Evolutionary conservation across 2,797 vertebrate species (phyloP), one percentile per base, ranked within the genome.

Genomic region (Bradypodion ventrale): DNA sequence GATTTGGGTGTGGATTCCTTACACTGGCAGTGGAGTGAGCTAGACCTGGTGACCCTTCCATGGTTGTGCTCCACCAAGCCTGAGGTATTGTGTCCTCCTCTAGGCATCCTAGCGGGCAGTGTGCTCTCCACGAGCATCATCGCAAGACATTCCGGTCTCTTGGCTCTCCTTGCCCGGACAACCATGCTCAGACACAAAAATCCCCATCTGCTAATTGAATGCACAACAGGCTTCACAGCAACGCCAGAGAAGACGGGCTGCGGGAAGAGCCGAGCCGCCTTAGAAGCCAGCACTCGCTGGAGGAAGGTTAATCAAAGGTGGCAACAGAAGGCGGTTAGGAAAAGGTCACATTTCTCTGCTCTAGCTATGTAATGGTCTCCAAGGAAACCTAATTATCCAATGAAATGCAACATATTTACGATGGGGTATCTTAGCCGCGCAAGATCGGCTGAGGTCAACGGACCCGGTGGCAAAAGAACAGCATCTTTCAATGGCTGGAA

Each of bases 301-400:
- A 13, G 74, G 49, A 87, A 23, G 78, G 35, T 32, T 5, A 27
- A 74, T 46, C 76, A 69, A 59, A 86, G 80, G 76, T 80, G 68
- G 8, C 9, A 52, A 62, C 29, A 40, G 29, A 70, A 78, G 59
- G 75, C 16, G 27, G 37, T 42, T 25, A 27, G 73, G 75, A 15
- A 86, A 73, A 86, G 75, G 29, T 77, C n/a, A 85, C 82, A 75
- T 32, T 44, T 83, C 70, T 76, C 83, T 76, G 66, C 37, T 80
- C 0, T 0, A 65, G 44, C 9, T 75, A 75, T 0, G 1, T 1
- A 27, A 83, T 0, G 0, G 37, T 83, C 74, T 72, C 76, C 75
- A 68, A 66, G 81, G 85, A 88, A 87, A 75, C 27, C 16, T 0
- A 73, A 87, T 56, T 1, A 75, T 37, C 23, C 86, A 87, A 1